Conservation (phyloP, 1,140 invertebrate genomes). For the Lepidurus apus region DNA sequence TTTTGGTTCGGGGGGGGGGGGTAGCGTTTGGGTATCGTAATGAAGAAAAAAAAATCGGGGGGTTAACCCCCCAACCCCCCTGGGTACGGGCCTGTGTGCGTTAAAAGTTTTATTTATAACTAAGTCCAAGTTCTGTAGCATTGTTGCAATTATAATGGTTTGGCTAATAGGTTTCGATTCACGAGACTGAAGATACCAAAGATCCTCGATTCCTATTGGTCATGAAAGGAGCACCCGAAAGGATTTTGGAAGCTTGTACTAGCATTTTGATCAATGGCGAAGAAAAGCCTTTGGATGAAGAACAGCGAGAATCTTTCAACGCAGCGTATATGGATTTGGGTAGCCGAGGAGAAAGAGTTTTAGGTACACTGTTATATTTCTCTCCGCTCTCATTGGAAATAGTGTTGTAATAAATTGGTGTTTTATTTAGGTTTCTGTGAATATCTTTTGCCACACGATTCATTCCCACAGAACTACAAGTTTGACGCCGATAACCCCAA, state of each 20-base stretch:
- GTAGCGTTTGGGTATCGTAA: too few relatives aligned
- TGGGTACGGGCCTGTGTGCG: too few relatives aligned
- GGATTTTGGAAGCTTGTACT: constrained; percentile 70
- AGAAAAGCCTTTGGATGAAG: constrained; percentile 51
- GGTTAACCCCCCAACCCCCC: too few relatives aligned
- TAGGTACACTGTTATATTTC: constrained; percentile 49
- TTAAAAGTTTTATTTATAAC: not conserved
- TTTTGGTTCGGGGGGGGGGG: too few relatives aligned
- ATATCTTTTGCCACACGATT: constrained; percentile 42
- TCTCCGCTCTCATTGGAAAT: not conserved
- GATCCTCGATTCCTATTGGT: constrained; percentile 57
- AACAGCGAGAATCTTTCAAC: constrained; percentile 55
- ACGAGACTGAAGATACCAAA: constrained; percentile 57
- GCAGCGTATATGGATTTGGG: constrained; percentile 61
- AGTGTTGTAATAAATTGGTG: constrained; percentile 21
- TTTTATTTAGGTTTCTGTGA: constrained; percentile 47
- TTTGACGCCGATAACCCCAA: constrained; percentile 47
- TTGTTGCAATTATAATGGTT: not conserved
- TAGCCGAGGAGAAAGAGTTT: constrained; percentile 59
- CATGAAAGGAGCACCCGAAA: constrained; percentile 73
- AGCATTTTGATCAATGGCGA: constrained; percentile 56
- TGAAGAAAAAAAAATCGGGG: too few relatives aligned
- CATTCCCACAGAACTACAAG: constrained; percentile 45
- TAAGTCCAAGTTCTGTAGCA: too few relatives aligned
- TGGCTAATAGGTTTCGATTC: constrained; percentile 20